Evolutionary conservation across 1,140 invertebrate species (phyloP).

Genomic region (Caenorhabditis remanei): DNA sequence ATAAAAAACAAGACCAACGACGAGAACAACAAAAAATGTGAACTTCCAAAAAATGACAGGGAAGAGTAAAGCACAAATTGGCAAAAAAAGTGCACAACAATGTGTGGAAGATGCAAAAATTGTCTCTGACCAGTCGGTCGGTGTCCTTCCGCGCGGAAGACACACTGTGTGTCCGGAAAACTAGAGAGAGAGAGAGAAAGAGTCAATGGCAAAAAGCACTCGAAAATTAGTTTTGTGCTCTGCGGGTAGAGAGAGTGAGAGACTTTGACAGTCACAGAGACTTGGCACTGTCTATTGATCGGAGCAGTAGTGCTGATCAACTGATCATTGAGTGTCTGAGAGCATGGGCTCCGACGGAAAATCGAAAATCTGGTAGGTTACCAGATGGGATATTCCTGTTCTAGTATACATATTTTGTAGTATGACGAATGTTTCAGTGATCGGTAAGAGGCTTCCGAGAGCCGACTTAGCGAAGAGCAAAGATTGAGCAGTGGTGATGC

Average conservation of each 20-base stretch:
- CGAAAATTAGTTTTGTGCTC: conserved; percentile 42
- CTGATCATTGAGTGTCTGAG: background rate
- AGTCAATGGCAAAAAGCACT: conserved; percentile 52
- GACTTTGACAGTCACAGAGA: conserved; percentile 16
- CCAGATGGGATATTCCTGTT: background rate
- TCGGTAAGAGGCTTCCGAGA: too few relatives aligned
- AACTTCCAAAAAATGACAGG: background rate
- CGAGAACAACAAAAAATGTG: background rate
- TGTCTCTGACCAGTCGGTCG: conserved; percentile 16
- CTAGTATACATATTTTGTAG: too few relatives aligned
- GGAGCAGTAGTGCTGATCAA: background rate
- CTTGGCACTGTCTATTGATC: conserved; percentile 19
- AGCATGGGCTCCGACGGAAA: background rate
- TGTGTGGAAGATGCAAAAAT: conserved; percentile 36
- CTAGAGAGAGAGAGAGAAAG: conserved; percentile 6
- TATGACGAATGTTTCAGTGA: too few relatives aligned
- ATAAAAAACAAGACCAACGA: conserved; percentile 9
- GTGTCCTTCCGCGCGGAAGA: conserved; percentile 47
- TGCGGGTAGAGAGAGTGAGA: background rate
- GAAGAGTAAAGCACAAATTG: background rate
- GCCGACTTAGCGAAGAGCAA: too few relatives aligned
- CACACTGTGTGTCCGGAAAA: conserved; percentile 34
- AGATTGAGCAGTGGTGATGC: too few relatives aligned
- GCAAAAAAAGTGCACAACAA: background rate
- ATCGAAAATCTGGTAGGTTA: too few relatives aligned